Conservation (phyloP, 2,888 invertebrate genomes). For the Onthophagus sagittarius region DNA sequence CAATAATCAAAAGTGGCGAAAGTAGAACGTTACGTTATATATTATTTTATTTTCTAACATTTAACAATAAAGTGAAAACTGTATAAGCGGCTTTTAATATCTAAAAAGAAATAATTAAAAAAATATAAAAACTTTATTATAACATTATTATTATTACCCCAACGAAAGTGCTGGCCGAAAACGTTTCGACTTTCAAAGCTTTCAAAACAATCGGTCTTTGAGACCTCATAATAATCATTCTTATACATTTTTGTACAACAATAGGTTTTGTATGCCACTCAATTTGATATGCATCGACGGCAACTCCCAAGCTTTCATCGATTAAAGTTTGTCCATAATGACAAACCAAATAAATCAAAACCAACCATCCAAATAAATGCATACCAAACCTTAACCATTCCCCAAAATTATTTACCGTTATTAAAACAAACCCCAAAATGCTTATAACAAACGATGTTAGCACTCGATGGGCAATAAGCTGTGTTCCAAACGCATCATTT, state of each 20-base stretch:
- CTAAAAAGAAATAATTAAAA: slow-evolving; percentile 19
- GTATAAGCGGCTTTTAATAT: slow-evolving; percentile 27
- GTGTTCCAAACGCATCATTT: slow-evolving; percentile 30
- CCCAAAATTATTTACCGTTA: slow-evolving; percentile 26
- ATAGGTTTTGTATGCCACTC: slow-evolving; percentile 7
- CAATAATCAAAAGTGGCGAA: slow-evolving; percentile 9
- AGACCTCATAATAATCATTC: slow-evolving; percentile 8
- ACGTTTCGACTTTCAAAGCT: slow-evolving; percentile 3
- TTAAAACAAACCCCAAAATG: slow-evolving; percentile 29
- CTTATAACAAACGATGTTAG: slow-evolving; percentile 33
- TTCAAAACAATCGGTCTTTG: slow-evolving; percentile 5
- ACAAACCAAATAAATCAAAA: slow-evolving; percentile 30
- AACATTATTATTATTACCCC: slow-evolving; percentile 1
- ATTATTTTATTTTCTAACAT: slow-evolving; percentile 18
- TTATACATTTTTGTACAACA: slow-evolving; percentile 3
- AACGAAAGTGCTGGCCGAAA: slow-evolving; percentile 9
- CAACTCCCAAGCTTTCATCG: slow-evolving; percentile 25
- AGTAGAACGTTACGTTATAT: background rate
- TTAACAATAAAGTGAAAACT: slow-evolving; percentile 27
- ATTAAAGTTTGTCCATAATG: slow-evolving; percentile 33
- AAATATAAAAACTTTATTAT: background rate
- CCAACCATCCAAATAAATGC: slow-evolving; percentile 32
- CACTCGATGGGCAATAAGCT: slow-evolving; percentile 30
- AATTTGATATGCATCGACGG: background rate
- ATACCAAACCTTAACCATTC: slow-evolving; percentile 30